Evolutionary conservation across 2,888 invertebrate genomes (phyloP), one percentile per base, ranked within the genome.

Genomic region (Lutraria lutraria): DNA sequence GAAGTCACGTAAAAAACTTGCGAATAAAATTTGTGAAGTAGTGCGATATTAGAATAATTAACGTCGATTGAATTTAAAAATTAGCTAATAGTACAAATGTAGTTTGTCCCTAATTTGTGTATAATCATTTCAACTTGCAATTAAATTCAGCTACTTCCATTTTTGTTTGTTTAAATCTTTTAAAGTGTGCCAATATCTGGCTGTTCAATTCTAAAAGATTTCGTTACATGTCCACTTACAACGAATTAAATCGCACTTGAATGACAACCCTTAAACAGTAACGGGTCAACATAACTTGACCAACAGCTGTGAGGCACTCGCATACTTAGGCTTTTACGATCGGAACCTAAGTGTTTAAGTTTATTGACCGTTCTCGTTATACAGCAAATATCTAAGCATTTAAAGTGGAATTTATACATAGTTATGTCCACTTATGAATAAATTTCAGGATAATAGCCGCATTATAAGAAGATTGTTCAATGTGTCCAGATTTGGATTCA

Each of bases 391-490:
- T 4, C 34, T 31, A 31, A 76, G 34, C 76, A 76, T 76, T 15
- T 76, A 15, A 76, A 76, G 76, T 31, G 76, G 76, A 31, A 31
- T 76, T 76, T 76, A 25, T 76, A 31, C 76, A 31, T 31, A 15
- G 34, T 76, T 76, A 76, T 76, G 31, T 76, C 31, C 76, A 76
- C 76, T 76, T 76, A 76, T 76, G 76, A 76, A 76, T 76, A 76
- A 19, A 76, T 76, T 76, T 76, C 31, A 16, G 76, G 76, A 76
- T 76, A 76, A 76, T 31, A 16, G 19, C 19, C 1, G 76, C 31
- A 34, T 76, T 76, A 34, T 76, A 34, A 76, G 19, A 10, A 76
- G 76, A 76, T 76, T 76, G 29, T 19, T 34, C 31, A 13, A 31
- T 76, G 15, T 76, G 76, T 31, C 34, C 16, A 76, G 16, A 15